phyloP scores from a whole-genome alignment of 2,888 invertebrate species.

The Eledona agricola region DNA sequence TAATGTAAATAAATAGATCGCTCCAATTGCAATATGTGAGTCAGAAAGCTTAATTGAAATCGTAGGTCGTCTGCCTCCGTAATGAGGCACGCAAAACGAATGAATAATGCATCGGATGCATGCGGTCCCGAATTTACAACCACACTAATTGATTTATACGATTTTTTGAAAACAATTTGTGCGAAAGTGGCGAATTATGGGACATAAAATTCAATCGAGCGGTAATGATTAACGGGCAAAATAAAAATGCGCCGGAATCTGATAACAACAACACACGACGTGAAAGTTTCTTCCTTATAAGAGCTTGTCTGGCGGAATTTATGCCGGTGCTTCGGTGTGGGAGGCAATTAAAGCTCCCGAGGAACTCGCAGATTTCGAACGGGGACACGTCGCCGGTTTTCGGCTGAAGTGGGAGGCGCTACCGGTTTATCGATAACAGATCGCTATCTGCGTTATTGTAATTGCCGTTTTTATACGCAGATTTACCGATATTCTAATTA shows the following conservation, averaged over 20 bases:
- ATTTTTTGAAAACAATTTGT: conserved; percentile 28
- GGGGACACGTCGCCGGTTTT: conserved; percentile 2
- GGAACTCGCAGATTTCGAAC: conserved; percentile 6
- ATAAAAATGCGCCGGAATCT: conserved; percentile 24
- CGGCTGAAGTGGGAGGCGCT: conserved; percentile 12
- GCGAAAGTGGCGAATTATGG: conserved; percentile 19
- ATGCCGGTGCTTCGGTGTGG: conserved; percentile 15
- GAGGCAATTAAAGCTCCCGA: conserved; percentile 24
- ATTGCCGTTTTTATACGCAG: conserved; percentile 14
- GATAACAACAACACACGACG: conserved; percentile 23
- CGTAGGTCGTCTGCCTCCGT: conserved; percentile 33
- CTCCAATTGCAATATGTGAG: conserved; percentile 28
- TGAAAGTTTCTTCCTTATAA: conserved; percentile 27
- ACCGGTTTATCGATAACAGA: conserved; percentile 23
- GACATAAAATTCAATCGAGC: conserved; percentile 13
- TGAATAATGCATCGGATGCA: conserved; percentile 29
- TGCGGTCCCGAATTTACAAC: conserved; percentile 29
- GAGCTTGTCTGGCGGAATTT: conserved; percentile 13
- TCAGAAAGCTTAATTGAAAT: conserved; percentile 27
- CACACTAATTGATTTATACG: conserved; percentile 31
- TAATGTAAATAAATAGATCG: conserved; percentile 15
- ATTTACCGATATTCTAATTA: conserved; percentile 24
- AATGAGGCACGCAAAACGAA: conserved; percentile 27
- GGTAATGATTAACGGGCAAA: conserved; percentile 20
- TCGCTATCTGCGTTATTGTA: conserved; percentile 21